Evolutionary conservation across 1,140 invertebrate genomes (phyloP), one percentile per base, ranked within the genome.

Genomic region (Piezodorus guildinii): DNA sequence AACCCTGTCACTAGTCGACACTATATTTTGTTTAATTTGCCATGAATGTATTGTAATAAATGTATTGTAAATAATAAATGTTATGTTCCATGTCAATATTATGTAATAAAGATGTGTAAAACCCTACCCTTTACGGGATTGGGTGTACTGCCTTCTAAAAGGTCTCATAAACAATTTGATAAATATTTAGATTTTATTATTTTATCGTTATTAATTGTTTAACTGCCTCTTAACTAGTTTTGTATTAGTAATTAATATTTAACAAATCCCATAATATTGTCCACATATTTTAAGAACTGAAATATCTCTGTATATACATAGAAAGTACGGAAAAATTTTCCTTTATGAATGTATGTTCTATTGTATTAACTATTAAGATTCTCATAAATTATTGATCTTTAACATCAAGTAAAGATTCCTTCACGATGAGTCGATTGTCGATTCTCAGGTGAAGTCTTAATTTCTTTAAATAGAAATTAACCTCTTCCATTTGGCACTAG

Each of bases 401-500:
- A 49, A 62, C 43, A 45, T 45, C 25, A 16, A 44, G 15, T 44
- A 12, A 62, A 30, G 21, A 21, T 62, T 62, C 39, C 43, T 62
- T 62, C 60, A 62, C 60, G 39, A 58, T 44, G 62, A 62, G 45
- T 62, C 62, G 62, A 14, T 62, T 34, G 44, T n/a, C 25, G 45
- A 52, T 51, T 51, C 45, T 52, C 21, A 52, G 17, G 62, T 62
- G 62, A 62, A 62, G 62, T 16, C n/a, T 30, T 27, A 51, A 30
- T 46, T 30, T 49, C 25, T 62, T 51, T 19, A 21, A 25, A 51
- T 34, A n/a, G 12, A 51, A 21, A 43, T 51, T 54, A 30, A 54
- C 62, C 62, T 62, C 62, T 62, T 62, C 62, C 62, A 62, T 62
- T 62, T 62, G 62, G 62, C 49, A 49, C 17, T 30, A 30, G 21